Evolutionary conservation across 2,797 vertebrate genomes (phyloP), one percentile per base, ranked within the genome.

Genomic region (Tympanoctomys barrerae): DNA sequence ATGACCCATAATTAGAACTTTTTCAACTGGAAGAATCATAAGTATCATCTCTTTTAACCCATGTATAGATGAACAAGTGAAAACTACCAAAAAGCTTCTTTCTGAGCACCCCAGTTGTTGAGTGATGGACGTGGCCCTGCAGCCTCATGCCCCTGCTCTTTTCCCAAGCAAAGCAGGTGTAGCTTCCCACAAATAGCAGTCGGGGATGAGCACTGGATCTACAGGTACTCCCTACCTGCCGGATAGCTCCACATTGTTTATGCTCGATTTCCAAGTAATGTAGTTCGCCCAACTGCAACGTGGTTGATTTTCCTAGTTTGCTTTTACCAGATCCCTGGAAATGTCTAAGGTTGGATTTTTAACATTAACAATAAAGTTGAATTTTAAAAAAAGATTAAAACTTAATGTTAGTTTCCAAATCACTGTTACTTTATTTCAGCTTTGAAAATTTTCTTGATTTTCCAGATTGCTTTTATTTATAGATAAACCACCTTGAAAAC

Each of bases 331-430:
- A 83, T 71, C n/a, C 94, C 8, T 1, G 59, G 70, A 91, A 89
- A 87, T 80, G 36, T 94, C 89, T 77, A 24, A 92, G 54, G 62
- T 31, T 77, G 42, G 39, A 46, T 46, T 75, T 73, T 94, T 61
- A 90, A 87, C 42, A 83, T 61, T 31, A 46, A 49, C 13, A 52
- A 52, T 33, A 52, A 89, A 57, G 39, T 31, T 89, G 90, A 42
- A 26, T 77, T 91, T 59, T 39, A 7, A 49, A 78, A 54, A 77
- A 97, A 92, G 89, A 75, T 80, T 91, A 91, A 89, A 91, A 61
- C 21, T 93, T 75, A 80, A 79, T 87, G 96, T 95, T 59, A 79
- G 42, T 86, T 84, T 93, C 52, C 52, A 86, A 77, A 92, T 95
- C 70, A 21, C 70, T 81, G 36, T 31, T 49, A 33, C 36, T 94